Evolutionary conservation across 2,113 vertebrate species (phyloP).

Genomic region (Epinephelus lanceolatus): DNA sequence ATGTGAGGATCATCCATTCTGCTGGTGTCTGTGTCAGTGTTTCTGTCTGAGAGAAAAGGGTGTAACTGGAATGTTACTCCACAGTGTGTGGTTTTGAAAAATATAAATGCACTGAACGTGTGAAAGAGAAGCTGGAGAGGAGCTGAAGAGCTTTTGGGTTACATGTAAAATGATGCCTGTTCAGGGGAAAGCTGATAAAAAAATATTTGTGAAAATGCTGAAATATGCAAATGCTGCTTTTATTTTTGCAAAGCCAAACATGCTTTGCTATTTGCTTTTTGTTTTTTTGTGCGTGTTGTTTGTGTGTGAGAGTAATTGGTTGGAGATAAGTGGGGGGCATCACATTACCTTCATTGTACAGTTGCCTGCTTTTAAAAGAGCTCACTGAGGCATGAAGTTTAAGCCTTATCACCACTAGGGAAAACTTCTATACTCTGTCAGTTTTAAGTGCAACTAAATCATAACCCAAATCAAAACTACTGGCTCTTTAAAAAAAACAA

Average conservation of each 20-base stretch:
- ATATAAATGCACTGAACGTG: neutral
- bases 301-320: conserved; percentile 33
- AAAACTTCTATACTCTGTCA: conserved; percentile 16
- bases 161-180: neutral
- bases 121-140: neutral
- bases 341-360: conserved; percentile 58
- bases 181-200: neutral
- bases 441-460: conserved; percentile 26
- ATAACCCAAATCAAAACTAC: conserved; percentile 11
- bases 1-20: conserved; percentile 10
- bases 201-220: neutral
- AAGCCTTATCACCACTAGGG: conserved; percentile 28
- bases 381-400: conserved; percentile 59
- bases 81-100: neutral
- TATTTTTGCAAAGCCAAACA: neutral
- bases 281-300: conserved; percentile 20
- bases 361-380: conserved; percentile 51
- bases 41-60: conserved; percentile 6
- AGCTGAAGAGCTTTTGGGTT: neutral
- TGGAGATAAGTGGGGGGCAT: conserved; percentile 41
- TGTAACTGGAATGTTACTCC: neutral
- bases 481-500: conserved; percentile 2
- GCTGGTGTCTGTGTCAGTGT: conserved; percentile 17
- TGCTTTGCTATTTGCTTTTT: conserved; percentile 20
- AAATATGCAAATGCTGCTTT: neutral